phyloP scores from a whole-genome alignment of 1,140 invertebrate genomes.

The Rhagoletis zephyria region DNA sequence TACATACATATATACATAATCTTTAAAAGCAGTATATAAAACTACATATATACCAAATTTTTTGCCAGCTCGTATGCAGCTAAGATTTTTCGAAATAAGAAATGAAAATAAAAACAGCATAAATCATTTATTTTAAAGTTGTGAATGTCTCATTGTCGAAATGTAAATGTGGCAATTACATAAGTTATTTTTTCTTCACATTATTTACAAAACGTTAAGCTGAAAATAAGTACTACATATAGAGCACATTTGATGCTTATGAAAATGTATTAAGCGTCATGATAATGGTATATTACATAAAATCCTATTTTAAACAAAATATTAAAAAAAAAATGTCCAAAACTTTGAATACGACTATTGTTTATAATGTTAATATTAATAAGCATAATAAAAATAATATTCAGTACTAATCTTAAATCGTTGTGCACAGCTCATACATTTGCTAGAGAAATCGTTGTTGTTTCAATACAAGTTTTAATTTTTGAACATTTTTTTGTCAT shows the following conservation, averaged over 20 bases:
- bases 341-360: constrained; percentile 72
- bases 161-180: constrained; percentile 37
- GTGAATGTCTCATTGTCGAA: constrained; percentile 28
- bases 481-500: constrained; percentile 2
- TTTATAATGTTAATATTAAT: constrained; percentile 21
- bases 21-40: background rate
- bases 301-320: constrained; percentile 50
- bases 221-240: background rate
- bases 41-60: background rate
- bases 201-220: constrained; percentile 53
- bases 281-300: constrained; percentile 20
- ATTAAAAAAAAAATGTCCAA: constrained; percentile 69
- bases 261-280: constrained; percentile 14
- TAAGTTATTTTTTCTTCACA: constrained; percentile 32
- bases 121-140: constrained; percentile 44
- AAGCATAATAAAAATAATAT: constrained; percentile 37
- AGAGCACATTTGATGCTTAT: background rate
- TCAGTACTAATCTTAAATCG: constrained; percentile 51
- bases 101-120: background rate
- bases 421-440: constrained; percentile 42
- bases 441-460: background rate
- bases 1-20: constrained; percentile 27
- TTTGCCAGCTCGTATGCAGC: background rate
- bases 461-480: background rate
- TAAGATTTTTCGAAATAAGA: background rate